Conservation (phyloP, 1,140 invertebrate genomes). For the Drosophila kikkawai region DNA sequence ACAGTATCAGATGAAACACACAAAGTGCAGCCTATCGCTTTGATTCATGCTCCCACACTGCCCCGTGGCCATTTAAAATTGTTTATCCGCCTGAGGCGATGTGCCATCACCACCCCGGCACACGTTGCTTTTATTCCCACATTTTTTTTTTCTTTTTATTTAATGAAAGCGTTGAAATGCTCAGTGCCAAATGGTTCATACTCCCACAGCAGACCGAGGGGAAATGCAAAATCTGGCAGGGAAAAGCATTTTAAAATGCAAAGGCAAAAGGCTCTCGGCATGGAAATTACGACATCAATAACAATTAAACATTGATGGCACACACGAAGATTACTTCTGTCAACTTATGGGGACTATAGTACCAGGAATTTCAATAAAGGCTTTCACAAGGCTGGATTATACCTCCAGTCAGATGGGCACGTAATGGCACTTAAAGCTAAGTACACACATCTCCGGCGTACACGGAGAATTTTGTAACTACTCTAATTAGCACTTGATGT, state of each 20-base stretch:
- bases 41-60: constrained; percentile 29
- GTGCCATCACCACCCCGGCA: constrained; percentile 12
- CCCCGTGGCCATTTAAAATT: constrained; percentile 41
- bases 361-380: constrained; percentile 13
- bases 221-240: constrained; percentile 26
- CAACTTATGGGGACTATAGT: constrained; percentile 9
- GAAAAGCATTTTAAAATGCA: constrained; percentile 30
- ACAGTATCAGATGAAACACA: constrained; percentile 24
- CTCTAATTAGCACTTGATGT: constrained; percentile 6
- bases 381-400: constrained; percentile 2
- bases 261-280: constrained; percentile 21
- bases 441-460: not conserved
- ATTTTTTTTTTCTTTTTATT: constrained; percentile 33
- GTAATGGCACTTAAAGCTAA: constrained; percentile 4
- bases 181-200: constrained; percentile 42
- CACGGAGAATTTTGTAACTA: not conserved
- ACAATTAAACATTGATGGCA: constrained; percentile 26
- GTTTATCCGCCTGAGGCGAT: constrained; percentile 41
- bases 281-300: constrained; percentile 26
- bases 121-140: constrained; percentile 26
- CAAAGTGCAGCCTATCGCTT: constrained; percentile 17
- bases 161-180: constrained; percentile 47
- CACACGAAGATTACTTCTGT: constrained; percentile 4
- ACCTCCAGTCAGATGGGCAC: not conserved
- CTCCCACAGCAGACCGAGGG: constrained; percentile 8